These are phyloP conservation scores for Nycticryphes semicollaris DNA, from an alignment of 2,113 vertebrate species.

Conservation along the genomic window DNA sequence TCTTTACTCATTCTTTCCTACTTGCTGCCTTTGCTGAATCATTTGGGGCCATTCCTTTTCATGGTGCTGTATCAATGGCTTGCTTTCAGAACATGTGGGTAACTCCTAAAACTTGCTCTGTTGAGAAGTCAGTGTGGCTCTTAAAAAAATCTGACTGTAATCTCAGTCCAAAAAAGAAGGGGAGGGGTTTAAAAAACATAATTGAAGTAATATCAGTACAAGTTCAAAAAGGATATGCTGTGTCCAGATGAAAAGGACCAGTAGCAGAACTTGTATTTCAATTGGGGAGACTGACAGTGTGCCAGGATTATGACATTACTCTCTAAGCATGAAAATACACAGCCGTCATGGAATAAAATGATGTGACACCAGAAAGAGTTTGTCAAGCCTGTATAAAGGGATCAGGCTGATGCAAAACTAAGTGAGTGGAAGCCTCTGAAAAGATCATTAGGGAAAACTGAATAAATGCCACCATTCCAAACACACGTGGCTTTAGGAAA, in stretches of 20 bases:
- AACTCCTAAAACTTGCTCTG: not conserved
- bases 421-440: not conserved
- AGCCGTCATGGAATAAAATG: not conserved
- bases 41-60: not conserved
- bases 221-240: not conserved
- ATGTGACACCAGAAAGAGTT: not conserved
- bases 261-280: not conserved
- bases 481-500: not conserved
- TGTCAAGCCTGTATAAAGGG: not conserved
- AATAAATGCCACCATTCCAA: not conserved
- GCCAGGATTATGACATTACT: not conserved
- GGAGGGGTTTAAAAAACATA: not conserved
- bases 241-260: not conserved
- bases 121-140: not conserved
- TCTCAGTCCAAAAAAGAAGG: not conserved
- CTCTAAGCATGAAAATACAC: not conserved
- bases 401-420: not conserved
- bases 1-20: not conserved
- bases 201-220: not conserved
- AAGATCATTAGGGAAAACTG: not conserved
- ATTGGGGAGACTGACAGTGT: fast-evolving
- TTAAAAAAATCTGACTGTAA: not conserved
- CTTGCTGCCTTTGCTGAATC: not conserved
- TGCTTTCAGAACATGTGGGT: not conserved
- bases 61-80: not conserved